Conservation (phyloP, 2,888 invertebrate genomes). For the Andrena minutula region DNA sequence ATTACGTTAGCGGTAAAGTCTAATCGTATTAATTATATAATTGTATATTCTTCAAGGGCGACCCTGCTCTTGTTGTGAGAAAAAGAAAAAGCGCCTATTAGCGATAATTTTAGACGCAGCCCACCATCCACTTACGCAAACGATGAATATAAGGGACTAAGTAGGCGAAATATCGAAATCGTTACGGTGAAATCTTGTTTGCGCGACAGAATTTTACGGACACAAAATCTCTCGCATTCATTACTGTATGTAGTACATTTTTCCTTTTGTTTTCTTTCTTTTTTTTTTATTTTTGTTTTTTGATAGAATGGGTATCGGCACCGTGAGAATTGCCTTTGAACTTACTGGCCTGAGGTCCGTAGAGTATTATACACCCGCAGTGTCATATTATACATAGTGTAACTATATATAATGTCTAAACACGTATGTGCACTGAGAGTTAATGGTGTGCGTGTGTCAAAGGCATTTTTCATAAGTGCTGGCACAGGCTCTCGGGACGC, state of each 20-base stretch:
- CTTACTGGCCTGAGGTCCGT: conserved; percentile 73
- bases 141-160: conserved; percentile 68
- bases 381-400: conserved; percentile 78
- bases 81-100: conserved; percentile 78
- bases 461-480: conserved; percentile 67
- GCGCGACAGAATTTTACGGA: conserved; percentile 51
- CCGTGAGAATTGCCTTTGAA: conserved; percentile 77
- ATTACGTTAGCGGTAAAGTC: conserved; percentile 78
- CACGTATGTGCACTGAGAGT: conserved; percentile 52
- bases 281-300: conserved; percentile 64
- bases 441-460: conserved; percentile 54
- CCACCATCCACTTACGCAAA: conserved; percentile 68
- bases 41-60: conserved; percentile 63
- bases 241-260: conserved; percentile 67
- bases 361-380: conserved; percentile 72
- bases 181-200: conserved; percentile 69
- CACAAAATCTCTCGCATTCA: conserved; percentile 48
- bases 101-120: conserved; percentile 74
- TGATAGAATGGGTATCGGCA: conserved; percentile 63
- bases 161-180: conserved; percentile 71
- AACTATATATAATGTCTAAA: conserved; percentile 73
- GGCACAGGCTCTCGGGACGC: conserved; percentile 35
- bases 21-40: conserved; percentile 76
- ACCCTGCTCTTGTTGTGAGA: conserved; percentile 59
- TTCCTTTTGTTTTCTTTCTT: conserved; percentile 1